Percentiles rank a stretch among this genome's conserved stretches.
These are phyloP conservation scores for Diadophis punctatus DNA, from an alignment of 2,113 vertebrate species.

Conservation along the genomic window DNA sequence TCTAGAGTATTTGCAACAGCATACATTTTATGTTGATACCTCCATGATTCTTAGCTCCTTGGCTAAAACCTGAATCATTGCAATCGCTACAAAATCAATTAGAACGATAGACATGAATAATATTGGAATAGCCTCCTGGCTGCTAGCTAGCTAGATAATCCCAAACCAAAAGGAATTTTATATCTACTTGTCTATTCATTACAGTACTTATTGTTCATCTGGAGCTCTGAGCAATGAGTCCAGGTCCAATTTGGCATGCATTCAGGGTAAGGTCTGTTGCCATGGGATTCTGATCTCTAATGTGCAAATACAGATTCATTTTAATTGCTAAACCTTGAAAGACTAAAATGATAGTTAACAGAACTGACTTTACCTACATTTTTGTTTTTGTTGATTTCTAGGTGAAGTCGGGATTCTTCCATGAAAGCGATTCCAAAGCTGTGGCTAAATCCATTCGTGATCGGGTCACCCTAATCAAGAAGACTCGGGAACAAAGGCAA, in stretches of 20 bases:
- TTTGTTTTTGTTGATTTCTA: constrained; percentile 49
- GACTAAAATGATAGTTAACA: background rate
- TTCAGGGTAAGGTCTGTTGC: background rate
- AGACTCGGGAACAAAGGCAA: constrained; percentile 79
- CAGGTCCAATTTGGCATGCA: background rate
- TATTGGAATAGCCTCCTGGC: background rate
- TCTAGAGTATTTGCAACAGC: background rate
- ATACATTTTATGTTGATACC: background rate
- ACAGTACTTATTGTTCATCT: background rate
- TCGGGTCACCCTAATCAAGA: constrained; percentile 83
- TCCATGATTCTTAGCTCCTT: background rate
- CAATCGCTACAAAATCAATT: background rate
- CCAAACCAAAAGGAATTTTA: background rate
- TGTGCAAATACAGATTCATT: background rate
- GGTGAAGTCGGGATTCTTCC: constrained; percentile 92
- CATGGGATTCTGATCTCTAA: background rate
- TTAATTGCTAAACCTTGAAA: background rate
- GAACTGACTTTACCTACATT: background rate
- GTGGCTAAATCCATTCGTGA: constrained; percentile 91
- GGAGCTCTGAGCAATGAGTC: background rate
- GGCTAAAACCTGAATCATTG: background rate
- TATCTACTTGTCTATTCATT: background rate
- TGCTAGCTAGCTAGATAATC: background rate
- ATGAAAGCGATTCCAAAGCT: constrained; percentile 90
- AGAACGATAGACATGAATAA: background rate